Base-by-base conservation (phyloP, 1,140 invertebrate genomes). In the Leptopilina clavipes region DNA sequence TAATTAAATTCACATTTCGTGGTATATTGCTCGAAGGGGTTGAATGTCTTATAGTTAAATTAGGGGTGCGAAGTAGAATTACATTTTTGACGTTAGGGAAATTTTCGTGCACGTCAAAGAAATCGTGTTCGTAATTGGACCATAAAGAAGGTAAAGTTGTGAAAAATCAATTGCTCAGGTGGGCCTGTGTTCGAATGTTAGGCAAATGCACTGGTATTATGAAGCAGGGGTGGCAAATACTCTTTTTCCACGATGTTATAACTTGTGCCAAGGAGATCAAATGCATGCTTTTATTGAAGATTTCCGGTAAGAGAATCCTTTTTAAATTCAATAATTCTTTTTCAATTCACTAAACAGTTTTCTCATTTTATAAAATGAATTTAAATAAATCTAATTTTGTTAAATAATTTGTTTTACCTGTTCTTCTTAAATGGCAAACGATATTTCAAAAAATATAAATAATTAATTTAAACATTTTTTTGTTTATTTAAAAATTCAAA, bases 131-230 rank as follows among this genome's bases (percentile, higher is more conserved):
- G 14, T 65, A 65, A 65, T 65, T 65, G 59, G 22, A 31, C 59
- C 10, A 65, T 65, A 65, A 65, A 65, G 59, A 65, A 65, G 59
- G 59, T 65, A 31, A 65, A 65, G 25, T 31, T 65, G 22, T 65
- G 59, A 65, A 65, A 65, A 65, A 65, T 65, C 59, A 65, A 52
- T 73, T 73, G 45, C 25, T 54, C 76, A 93, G 92, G 89, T 92
- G 71, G 95, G 97, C 40, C 89, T 98, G 25, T 96, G 95, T 80
- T 92, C 94, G 8, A 95, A 95, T 76, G 90, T 98, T 52, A 94
- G 95, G 74, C 96, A 97, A 90, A 94, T 97, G 88, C 95, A 97
- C 84, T 98, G 97, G 96, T 96, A 94, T 86, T 95, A 93, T 80
- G 96, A 98, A 84, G 94, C 94, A 37, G 94, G 94, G 18, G 92